phyloP scores from a whole-genome alignment of 1,140 invertebrate species.

The Phymorhynchus buccinoides region DNA sequence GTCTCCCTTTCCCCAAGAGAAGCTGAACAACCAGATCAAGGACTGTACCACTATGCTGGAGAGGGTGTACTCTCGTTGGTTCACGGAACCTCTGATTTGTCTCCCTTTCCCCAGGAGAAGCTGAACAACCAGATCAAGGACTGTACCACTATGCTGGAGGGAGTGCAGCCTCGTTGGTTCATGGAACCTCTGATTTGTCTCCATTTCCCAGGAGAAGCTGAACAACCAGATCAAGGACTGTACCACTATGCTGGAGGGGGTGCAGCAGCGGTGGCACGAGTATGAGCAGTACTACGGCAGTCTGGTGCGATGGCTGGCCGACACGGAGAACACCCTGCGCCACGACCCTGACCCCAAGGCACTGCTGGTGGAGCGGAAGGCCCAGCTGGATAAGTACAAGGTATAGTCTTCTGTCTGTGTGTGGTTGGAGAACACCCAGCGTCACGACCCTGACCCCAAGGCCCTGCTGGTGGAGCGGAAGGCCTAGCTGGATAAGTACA shows the following conservation, averaged over 20 bases:
- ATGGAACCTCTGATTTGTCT: too few relatives aligned
- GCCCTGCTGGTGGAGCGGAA: conserved; percentile 82
- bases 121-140: conserved; percentile 86
- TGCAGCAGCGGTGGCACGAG: conserved; percentile 88
- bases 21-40: conserved; percentile 84
- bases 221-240: conserved; percentile 86
- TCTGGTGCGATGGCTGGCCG: conserved; percentile 85
- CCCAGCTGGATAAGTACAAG: conserved; percentile 85
- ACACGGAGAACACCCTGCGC: conserved; percentile 70
- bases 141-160: conserved; percentile 84
- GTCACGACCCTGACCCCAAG: conserved; percentile 77
- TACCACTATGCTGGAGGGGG: conserved; percentile 84
- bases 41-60: conserved; percentile 85
- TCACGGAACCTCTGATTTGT: too few relatives aligned
- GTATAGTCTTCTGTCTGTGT: too few relatives aligned
- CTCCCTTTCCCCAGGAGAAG: too few relatives aligned
- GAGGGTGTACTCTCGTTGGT: conserved; percentile 87
- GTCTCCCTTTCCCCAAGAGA: too few relatives aligned
- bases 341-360: conserved; percentile 77
- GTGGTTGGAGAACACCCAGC: conserved; percentile 57
- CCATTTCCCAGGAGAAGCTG: conserved; percentile 80
- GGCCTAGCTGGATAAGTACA: conserved; percentile 86
- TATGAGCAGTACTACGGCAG: conserved; percentile 84
- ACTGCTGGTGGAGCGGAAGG: conserved; percentile 82
- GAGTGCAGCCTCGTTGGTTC: conserved; percentile 87